phyloP scores from a whole-genome alignment of 2,113 vertebrate genomes.

The Sturnus vulgaris region DNA sequence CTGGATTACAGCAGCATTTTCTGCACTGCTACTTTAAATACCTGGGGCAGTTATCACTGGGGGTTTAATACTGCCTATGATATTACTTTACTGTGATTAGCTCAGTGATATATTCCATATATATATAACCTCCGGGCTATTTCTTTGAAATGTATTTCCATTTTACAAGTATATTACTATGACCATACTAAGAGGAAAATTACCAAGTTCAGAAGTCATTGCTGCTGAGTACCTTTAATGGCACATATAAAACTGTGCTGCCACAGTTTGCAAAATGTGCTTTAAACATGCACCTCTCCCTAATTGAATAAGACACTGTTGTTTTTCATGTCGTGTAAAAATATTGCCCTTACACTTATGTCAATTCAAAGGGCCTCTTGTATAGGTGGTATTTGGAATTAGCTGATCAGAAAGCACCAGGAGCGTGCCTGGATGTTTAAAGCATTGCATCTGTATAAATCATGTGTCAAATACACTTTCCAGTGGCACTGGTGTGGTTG shows the following conservation, averaged over 20 bases:
- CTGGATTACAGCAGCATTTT: background rate
- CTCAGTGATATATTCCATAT: slow-evolving; percentile 38
- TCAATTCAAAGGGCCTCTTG: background rate
- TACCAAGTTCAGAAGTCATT: slow-evolving; percentile 37
- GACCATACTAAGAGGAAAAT: slow-evolving; percentile 30
- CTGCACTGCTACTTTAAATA: background rate
- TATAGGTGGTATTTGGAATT: slow-evolving; percentile 6
- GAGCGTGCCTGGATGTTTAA: background rate
- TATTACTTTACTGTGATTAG: slow-evolving; percentile 46
- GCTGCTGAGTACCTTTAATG: background rate
- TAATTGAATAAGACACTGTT: background rate
- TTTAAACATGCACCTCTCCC: background rate
- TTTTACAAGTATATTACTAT: slow-evolving; percentile 19
- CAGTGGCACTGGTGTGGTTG: background rate
- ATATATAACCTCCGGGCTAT: slow-evolving; percentile 42
- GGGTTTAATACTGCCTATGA: background rate
- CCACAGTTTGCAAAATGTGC: background rate
- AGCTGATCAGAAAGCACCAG: slow-evolving; percentile 24
- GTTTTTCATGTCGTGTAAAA: background rate
- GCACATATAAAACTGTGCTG: background rate
- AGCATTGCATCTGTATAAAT: background rate
- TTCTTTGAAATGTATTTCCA: slow-evolving; percentile 56
- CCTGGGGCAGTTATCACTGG: slow-evolving; percentile 17
- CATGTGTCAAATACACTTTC: background rate
- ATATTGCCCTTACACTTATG: background rate